A percentile compares a stretch with the other conserved stretches of the same genome.
These are phyloP conservation scores for Hippoglossus hippoglossus DNA, from an alignment of 2,797 vertebrate species.

Conservation along the genomic window DNA sequence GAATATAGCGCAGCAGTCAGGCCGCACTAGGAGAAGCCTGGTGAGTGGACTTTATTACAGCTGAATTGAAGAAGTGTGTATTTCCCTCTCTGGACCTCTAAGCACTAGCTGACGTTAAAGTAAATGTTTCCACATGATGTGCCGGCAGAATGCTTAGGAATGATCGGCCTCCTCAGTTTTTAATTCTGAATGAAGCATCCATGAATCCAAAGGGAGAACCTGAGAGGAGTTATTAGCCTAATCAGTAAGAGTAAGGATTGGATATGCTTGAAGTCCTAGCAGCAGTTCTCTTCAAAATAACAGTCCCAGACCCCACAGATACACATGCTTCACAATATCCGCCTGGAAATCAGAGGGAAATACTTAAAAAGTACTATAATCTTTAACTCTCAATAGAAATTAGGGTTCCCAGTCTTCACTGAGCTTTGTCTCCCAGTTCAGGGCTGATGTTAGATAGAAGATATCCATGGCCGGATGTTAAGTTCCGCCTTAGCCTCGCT, in stretches of 20 bases:
- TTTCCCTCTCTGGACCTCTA: slow-evolving; percentile 8
- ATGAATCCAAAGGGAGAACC: slow-evolving; percentile 30
- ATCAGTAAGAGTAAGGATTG: slow-evolving; percentile 45
- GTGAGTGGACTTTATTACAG: slow-evolving; percentile 20
- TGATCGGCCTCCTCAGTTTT: slow-evolving; percentile 15
- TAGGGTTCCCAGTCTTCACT: slow-evolving; percentile 28
- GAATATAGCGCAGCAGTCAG: slow-evolving; percentile 84
- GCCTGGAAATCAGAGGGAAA: slow-evolving; percentile 24
- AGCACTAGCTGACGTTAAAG: neutral
- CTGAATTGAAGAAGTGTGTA: slow-evolving; percentile 26
- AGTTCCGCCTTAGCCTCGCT: slow-evolving; percentile 47
- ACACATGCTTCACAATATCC: slow-evolving; percentile 35
- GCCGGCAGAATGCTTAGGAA: slow-evolving; percentile 33
- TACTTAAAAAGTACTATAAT: slow-evolving; percentile 8
- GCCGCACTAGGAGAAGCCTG: slow-evolving; percentile 71
- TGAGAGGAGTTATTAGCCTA: slow-evolving; percentile 20
- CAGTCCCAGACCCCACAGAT: slow-evolving; percentile 27
- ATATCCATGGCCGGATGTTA: slow-evolving; percentile 52
- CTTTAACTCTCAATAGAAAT: slow-evolving; percentile 54
- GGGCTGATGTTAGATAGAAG: slow-evolving; percentile 32
- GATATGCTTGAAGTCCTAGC: slow-evolving; percentile 57
- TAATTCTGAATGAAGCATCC: slow-evolving; percentile 29
- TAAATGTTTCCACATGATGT: slow-evolving; percentile 48
- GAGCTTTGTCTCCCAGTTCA: slow-evolving; percentile 31
- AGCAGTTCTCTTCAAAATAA: slow-evolving; percentile 40